Evolutionary conservation across 2,113 vertebrate species (phyloP).

Genomic region (Enhydra lutris): DNA sequence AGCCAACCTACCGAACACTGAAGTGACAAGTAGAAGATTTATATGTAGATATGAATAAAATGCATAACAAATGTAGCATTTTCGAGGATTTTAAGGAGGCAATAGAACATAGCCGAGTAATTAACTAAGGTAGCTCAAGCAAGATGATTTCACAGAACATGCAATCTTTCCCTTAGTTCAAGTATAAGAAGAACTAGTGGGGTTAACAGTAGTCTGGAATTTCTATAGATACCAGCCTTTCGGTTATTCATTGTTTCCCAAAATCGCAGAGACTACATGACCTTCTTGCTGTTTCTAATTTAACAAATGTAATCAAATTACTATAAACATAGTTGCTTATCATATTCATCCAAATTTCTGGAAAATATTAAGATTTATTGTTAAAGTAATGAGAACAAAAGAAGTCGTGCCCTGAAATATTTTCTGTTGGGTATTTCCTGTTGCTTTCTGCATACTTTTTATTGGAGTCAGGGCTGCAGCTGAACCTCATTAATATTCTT

Average conservation of each 20-base stretch:
- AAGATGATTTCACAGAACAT: background rate
- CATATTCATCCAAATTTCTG: conserved; percentile 57
- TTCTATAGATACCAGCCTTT: conserved; percentile 1
- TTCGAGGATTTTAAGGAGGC: background rate
- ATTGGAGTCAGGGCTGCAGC: background rate
- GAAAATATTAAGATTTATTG: conserved; percentile 68
- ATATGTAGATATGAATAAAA: background rate
- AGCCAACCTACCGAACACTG: background rate
- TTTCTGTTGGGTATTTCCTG: conserved; percentile 23
- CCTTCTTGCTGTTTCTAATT: conserved; percentile 41
- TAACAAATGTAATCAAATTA: conserved; percentile 34
- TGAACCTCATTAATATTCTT: background rate
- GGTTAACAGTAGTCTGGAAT: background rate
- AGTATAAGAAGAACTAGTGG: background rate
- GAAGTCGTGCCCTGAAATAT: background rate
- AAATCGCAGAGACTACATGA: background rate
- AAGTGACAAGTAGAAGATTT: background rate
- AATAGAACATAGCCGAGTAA: background rate
- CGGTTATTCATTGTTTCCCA: background rate
- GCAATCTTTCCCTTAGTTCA: background rate
- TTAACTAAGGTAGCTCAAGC: background rate
- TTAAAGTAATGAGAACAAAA: conserved; percentile 58
- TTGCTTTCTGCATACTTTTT: background rate
- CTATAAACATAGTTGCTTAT: conserved; percentile 56
- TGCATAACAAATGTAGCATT: background rate